phyloP scores from a whole-genome alignment of 2,797 vertebrate species.

The Gobio occitaniae region DNA sequence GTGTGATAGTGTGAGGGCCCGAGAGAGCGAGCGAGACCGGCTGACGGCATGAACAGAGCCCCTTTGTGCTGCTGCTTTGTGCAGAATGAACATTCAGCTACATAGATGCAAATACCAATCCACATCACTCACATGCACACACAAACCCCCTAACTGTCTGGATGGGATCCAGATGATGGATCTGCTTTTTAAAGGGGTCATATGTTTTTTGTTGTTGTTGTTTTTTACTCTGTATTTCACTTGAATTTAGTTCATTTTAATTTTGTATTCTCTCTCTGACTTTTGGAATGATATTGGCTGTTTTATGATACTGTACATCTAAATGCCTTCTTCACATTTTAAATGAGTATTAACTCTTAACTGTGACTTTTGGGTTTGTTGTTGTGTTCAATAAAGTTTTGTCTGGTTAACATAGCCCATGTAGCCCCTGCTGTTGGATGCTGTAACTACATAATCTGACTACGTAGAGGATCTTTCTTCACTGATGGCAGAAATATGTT shows the following conservation, averaged over 20 bases:
- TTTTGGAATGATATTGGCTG: too few relatives aligned
- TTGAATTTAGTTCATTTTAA: background rate
- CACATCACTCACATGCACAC: conserved; percentile 38
- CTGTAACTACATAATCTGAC: background rate
- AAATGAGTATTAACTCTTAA: background rate
- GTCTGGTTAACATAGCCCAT: background rate
- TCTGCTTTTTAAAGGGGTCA: background rate
- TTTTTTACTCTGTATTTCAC: background rate
- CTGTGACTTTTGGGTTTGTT: background rate
- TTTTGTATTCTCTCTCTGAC: background rate
- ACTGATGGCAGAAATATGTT: background rate
- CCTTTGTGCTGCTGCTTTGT: conserved; percentile 55
- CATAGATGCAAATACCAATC: conserved; percentile 51
- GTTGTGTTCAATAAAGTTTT: background rate
- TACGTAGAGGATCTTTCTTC: background rate
- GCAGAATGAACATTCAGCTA: conserved; percentile 53
- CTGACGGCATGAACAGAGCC: conserved; percentile 55
- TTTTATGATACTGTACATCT: background rate
- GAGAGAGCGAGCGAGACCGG: conserved; percentile 31
- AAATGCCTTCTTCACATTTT: background rate
- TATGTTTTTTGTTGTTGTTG: background rate
- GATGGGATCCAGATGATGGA: background rate
- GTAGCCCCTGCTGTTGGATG: background rate
- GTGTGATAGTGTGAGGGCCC: conserved; percentile 44
- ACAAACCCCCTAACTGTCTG: conserved; percentile 8